phyloP scores from a whole-genome alignment of 1,140 invertebrate genomes.

The Calosoma granatense region DNA sequence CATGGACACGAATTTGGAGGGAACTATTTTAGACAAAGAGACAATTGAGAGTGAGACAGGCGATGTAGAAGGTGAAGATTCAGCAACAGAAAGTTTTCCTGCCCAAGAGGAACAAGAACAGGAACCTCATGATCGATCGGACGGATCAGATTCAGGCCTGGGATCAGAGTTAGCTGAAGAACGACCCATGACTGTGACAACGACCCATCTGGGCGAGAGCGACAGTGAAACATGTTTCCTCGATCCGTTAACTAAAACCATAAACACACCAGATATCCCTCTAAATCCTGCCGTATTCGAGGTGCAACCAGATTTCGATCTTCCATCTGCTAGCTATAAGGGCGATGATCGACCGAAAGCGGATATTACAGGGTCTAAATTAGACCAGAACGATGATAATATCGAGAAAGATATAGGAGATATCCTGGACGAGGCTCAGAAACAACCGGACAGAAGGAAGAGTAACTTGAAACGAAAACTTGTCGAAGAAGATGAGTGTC shows the following conservation, averaged over 20 bases:
- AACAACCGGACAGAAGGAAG: conserved; percentile 28
- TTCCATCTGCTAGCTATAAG: conserved; percentile 13
- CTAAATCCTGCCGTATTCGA: conserved; percentile 14
- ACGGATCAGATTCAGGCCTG: conserved; percentile 72
- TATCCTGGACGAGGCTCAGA: conserved; percentile 20
- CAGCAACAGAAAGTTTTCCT: conserved; percentile 32
- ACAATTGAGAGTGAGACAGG: not conserved
- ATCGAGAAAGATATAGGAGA: conserved; percentile 22
- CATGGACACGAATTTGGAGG: not conserved
- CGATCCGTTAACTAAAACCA: conserved; percentile 37
- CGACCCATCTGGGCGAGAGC: conserved; percentile 36
- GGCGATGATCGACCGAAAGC: conserved; percentile 9
- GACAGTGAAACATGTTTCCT: conserved; percentile 43
- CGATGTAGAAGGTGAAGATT: conserved; percentile 32
- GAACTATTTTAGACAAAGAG: not conserved
- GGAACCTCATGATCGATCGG: conserved; percentile 44
- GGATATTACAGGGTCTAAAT: conserved; percentile 23
- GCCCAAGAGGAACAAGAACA: conserved; percentile 25
- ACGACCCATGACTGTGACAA: conserved; percentile 30
- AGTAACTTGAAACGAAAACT: conserved; percentile 46
- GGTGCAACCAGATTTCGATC: conserved; percentile 16
- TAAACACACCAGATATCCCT: conserved; percentile 7
- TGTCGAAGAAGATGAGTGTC: conserved; percentile 32
- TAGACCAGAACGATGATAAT: conserved; percentile 14
- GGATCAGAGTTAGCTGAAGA: conserved; percentile 37